These are phyloP conservation scores for Carlito syrichta DNA, from an alignment of 2,113 vertebrate species.

Conservation along the genomic window DNA sequence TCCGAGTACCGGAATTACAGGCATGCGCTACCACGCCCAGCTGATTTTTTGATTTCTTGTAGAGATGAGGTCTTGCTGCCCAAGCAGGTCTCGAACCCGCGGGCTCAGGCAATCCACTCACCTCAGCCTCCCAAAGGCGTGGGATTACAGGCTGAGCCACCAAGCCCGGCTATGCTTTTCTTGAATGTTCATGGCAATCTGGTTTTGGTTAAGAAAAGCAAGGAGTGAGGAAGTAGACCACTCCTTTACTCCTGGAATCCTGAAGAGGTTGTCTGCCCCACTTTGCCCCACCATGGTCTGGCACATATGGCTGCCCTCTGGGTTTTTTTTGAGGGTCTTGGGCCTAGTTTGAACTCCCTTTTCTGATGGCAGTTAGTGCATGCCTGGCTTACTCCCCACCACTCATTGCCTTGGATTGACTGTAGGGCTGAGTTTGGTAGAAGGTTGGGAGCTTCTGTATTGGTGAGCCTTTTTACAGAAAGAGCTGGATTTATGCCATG, in stretches of 20 bases:
- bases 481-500: neutral
- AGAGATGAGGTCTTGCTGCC: no score
- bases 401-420: no score
- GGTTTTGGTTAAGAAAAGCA: neutral
- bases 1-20: no score
- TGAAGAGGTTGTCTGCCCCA: neutral
- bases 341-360: neutral
- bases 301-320: no score
- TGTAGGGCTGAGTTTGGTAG: neutral
- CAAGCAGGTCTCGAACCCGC: no score
- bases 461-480: neutral
- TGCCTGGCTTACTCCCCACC: neutral
- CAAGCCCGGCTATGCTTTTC: neutral
- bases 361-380: neutral
- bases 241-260: neutral
- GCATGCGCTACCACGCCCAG: no score
- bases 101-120: no score
- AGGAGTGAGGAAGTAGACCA: neutral
- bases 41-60: no score
- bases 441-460: no score
- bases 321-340: neutral
- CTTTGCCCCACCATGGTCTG: neutral
- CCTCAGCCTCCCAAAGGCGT: no score
- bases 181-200: neutral
- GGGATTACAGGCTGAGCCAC: no score